A percentile compares a stretch with the other conserved stretches of the same genome.
Evolutionary conservation across 2,797 vertebrate genomes (phyloP).

Genomic region (Gymnoscopelus microlampas): DNA sequence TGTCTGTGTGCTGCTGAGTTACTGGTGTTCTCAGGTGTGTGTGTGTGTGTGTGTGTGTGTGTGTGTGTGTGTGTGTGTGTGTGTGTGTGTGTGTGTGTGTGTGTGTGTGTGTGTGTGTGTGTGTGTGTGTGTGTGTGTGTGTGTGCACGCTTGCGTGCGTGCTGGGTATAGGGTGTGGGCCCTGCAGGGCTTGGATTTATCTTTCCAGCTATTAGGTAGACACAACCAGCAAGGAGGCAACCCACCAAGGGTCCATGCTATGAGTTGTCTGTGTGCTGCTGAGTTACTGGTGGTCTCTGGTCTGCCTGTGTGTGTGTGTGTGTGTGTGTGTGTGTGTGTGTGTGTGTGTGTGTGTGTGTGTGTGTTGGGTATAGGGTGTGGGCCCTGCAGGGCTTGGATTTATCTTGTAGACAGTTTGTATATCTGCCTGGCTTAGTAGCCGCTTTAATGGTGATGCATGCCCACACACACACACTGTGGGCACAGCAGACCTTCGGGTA

Average conservation of each 20-base stretch:
- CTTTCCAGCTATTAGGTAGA: no score
- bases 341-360: conserved; percentile 4
- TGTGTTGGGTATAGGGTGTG: neutral
- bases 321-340: conserved; percentile 1
- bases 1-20: neutral
- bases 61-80: neutral
- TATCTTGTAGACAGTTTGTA: neutral
- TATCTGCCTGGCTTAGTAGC: no score
- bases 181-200: neutral
- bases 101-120: conserved; percentile 6
- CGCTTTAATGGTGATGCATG: no score
- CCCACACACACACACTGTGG: neutral
- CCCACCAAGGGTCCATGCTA: no score
- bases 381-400: neutral
- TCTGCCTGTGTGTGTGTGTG: neutral
- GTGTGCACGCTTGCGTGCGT: neutral
- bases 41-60: neutral
- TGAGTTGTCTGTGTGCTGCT: no score
- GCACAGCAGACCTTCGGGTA: neutral
- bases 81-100: neutral
- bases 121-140: conserved; percentile 8
- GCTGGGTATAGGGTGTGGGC: no score
- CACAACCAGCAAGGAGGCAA: no score
- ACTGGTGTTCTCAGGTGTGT: neutral
- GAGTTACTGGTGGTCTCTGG: no score